These are phyloP conservation scores for Auanema sp. DNA, from an alignment of 2,888 invertebrate species.

Conservation along the genomic window DNA sequence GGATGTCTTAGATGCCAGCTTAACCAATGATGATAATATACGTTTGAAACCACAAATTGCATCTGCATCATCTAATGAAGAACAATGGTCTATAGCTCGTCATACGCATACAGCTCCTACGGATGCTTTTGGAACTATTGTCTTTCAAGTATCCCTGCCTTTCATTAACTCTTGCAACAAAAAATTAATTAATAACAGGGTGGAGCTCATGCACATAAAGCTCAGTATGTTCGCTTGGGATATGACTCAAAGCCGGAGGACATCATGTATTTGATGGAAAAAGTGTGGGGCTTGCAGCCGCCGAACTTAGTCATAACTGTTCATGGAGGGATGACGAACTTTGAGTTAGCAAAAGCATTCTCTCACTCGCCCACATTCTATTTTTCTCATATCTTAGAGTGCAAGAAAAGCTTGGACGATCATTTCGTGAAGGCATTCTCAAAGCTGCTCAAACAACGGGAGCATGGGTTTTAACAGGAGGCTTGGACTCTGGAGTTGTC, in stretches of 20 bases:
- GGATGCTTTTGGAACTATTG: conserved; percentile 94
- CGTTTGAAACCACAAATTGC: background rate
- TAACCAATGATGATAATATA: conserved; percentile 18
- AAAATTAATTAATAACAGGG: conserved; percentile 28
- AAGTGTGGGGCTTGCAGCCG: conserved; percentile 89
- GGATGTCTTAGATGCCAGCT: background rate
- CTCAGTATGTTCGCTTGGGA: conserved; percentile 87
- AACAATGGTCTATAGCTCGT: conserved; percentile 64
- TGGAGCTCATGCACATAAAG: conserved; percentile 63
- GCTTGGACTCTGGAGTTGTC: conserved; percentile 76
- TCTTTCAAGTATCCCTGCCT: conserved; percentile 72
- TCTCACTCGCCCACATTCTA: background rate
- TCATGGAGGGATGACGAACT: conserved; percentile 96
- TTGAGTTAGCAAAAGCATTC: conserved; percentile 66
- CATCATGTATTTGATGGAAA: conserved; percentile 85
- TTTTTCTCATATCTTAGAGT: conserved; percentile 32
- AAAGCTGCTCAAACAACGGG: conserved; percentile 97
- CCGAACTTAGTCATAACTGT: conserved; percentile 96
- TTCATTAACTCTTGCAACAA: background rate
- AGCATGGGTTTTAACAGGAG: conserved; percentile 89
- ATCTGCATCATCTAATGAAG: conserved; percentile 10
- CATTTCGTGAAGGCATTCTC: conserved; percentile 89
- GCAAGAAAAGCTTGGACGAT: conserved; percentile 89
- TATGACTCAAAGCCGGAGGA: conserved; percentile 92
- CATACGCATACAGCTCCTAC: conserved; percentile 87